Evolutionary conservation across 2,797 vertebrate species (phyloP).

Genomic region (Steatocranus sp.): DNA sequence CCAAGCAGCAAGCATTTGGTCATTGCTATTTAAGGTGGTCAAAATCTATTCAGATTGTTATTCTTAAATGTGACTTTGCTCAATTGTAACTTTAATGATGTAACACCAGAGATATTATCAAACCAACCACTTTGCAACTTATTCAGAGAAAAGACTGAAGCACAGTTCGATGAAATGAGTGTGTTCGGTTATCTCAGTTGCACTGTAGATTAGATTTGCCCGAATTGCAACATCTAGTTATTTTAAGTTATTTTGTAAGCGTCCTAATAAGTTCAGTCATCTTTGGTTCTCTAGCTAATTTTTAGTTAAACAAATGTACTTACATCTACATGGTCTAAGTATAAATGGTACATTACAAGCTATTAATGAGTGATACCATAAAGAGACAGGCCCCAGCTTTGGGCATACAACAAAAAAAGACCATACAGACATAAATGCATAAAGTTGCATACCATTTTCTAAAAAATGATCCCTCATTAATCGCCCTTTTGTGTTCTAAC

Average conservation of each 20-base stretch:
- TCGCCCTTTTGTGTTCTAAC: neutral
- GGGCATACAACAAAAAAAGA: neutral
- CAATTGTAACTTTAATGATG: neutral
- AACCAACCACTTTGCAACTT: neutral
- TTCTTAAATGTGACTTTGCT: neutral
- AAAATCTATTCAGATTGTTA: neutral
- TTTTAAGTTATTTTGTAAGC: neutral
- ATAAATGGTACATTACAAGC: neutral
- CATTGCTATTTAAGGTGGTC: neutral
- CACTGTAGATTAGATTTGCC: neutral
- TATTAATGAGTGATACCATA: neutral
- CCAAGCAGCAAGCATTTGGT: neutral
- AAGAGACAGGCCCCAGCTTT: neutral
- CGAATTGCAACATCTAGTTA: neutral
- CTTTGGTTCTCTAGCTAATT: neutral
- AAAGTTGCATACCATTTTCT: neutral
- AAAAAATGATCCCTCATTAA: neutral
- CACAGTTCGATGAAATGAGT: neutral
- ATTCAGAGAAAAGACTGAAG: neutral
- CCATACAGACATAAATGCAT: neutral
- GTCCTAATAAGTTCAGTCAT: neutral
- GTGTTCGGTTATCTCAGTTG: neutral
- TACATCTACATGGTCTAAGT: neutral
- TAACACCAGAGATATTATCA: neutral
- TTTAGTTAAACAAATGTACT: neutral